phyloP scores from a whole-genome alignment of 2,888 invertebrate species.

The Erpobdella octoculata region DNA sequence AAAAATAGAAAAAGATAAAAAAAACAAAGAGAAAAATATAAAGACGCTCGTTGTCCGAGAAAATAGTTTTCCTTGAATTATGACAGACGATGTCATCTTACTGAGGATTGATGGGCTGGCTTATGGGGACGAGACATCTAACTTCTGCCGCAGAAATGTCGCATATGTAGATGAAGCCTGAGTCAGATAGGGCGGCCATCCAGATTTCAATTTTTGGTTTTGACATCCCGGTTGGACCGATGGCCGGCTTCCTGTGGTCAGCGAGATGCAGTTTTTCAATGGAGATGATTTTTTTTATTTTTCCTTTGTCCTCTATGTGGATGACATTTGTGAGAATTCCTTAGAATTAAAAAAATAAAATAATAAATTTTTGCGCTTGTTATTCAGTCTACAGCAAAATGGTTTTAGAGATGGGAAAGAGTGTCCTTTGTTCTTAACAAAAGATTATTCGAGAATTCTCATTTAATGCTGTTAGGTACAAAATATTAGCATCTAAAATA shows the following conservation, averaged over 20 bases:
- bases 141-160: background rate
- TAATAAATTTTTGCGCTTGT: background rate
- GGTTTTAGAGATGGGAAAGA: too few species aligned
- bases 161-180: background rate
- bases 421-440: background rate
- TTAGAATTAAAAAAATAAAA: background rate
- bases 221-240: background rate
- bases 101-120: background rate
- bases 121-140: background rate
- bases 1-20: too few species aligned
- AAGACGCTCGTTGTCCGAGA: too few species aligned
- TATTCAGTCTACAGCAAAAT: too few species aligned
- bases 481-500: too few species aligned
- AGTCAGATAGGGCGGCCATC: background rate
- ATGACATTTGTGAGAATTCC: slow-evolving; percentile 2
- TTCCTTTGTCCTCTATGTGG: background rate
- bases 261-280: background rate
- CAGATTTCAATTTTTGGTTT: background rate
- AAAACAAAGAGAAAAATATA: too few species aligned
- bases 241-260: background rate
- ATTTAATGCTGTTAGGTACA: too few species aligned
- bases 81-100: too few species aligned
- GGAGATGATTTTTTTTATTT: background rate
- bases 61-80: too few species aligned
- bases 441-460: background rate